Evolutionary conservation across 2,888 invertebrate species (phyloP), one percentile per base, ranked within the genome.

Genomic region (Mythimna impura): DNA sequence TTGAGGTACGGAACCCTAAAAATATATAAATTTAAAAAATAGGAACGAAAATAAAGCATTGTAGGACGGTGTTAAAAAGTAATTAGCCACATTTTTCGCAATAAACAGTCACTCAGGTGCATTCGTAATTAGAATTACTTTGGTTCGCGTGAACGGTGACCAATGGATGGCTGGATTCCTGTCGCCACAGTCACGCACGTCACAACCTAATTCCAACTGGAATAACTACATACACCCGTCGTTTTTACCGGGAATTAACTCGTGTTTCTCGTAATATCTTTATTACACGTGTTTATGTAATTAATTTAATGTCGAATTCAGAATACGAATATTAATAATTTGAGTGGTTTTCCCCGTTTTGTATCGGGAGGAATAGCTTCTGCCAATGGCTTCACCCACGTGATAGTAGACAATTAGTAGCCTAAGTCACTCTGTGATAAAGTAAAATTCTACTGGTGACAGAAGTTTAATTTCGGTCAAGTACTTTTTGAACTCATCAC

Each of bases 201-300:
- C 47, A 84, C 79, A 69, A 82, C 78, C 72, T 83, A 80, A 85
- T 80, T 82, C 65, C 71, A 50, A 71, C 40, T 60, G 61, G 67
- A 82, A 82, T 73, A 55, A 74, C 62, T 67, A 72, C 65, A 73
- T 71, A 76, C 61, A 72, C 62, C 50, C 17, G 34, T 22, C 58
- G 52, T 55, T 76, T 72, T 84, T 80, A 79, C 63, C 57, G 55
- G 66, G 25, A 79, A 75, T 79, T 72, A 54, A 65, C 66, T 71
- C 43, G 60, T 66, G 20, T 71, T 68, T 34, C 50, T 52, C 30
- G 34, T 75, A 58, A 82, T 62, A 71, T 73, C 65, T 68, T 71
- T 66, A 78, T 81, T 66, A 68, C 69, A 82, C 25, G 54, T 71
- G 61, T 76, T 63, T 34, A 47, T 70, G 20, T 47, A 60, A 50